Base-by-base conservation (phyloP, 1,140 invertebrate genomes). In the Drosophila lowei region DNA sequence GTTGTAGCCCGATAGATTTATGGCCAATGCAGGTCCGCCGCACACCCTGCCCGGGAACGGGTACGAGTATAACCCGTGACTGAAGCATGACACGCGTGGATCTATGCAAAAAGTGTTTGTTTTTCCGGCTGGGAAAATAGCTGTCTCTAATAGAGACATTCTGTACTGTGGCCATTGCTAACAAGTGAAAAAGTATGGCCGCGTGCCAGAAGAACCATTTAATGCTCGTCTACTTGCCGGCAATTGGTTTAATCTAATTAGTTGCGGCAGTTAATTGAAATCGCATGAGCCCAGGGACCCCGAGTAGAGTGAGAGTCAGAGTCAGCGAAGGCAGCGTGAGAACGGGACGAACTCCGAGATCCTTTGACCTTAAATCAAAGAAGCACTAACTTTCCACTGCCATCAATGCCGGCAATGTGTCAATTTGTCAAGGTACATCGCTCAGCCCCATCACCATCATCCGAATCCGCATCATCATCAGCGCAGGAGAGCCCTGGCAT, bases 401-500 rank as follows among this genome's bases (percentile, higher is more conserved):
- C 74, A 34, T 34, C 30, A 34, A 2, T 49, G n/a, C 30, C 46
- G 57, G 86, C 84, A 68, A 89, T 79, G 73, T 89, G 84, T 89
- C 79, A 89, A 89, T 89, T 89, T 84, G 84, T 79, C 79, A 89
- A 85, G 84, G 85, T 89, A 84, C 78, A 89, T 89, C 80, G 79
- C 62, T 89, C 78, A 81, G 72, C 62, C 50, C 53, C 75, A 71
- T 52, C 50, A 54, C 47, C 49, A 61, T 56, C 62, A 71, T 61
- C 52, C 48, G 18, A 57, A 54, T 67, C 62, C 49, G 47, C 61
- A 62, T 23, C 52, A 44, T 43, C 70, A 64, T 48, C 58, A 60
- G 23, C 56, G 48, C 60, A 72, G 18, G 49, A 66, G 30, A 8
- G 8, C 30, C 8, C 34, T 13, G 34, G 34, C 34, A 13, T 11